Evolutionary conservation across 2,113 vertebrate genomes (phyloP).

Genomic region (Bombycilla garrulus): DNA sequence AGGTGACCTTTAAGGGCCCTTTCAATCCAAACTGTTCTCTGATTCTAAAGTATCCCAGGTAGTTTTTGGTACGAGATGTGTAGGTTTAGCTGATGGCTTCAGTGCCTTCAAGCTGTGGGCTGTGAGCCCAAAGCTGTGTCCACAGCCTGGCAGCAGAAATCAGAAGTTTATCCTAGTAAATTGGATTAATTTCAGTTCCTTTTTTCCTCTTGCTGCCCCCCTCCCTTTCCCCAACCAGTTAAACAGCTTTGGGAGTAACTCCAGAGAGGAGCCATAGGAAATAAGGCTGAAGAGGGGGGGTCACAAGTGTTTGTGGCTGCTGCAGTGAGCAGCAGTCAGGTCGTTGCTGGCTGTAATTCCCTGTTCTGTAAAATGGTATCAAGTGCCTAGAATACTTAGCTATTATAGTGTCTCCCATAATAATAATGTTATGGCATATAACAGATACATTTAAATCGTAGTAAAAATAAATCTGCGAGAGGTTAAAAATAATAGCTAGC

Average conservation of each 20-base stretch:
- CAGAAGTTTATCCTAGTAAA: neutral
- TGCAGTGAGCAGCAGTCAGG: neutral
- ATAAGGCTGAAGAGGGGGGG: neutral
- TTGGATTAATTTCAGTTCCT: neutral
- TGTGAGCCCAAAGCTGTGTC: neutral
- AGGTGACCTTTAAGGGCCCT: neutral
- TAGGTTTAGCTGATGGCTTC: neutral
- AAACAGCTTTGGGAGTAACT: neutral
- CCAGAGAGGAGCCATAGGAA: neutral
- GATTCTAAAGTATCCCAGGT: neutral
- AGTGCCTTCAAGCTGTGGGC: neutral
- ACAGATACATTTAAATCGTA: slow-evolving; percentile 45
- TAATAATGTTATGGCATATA: slow-evolving; percentile 57
- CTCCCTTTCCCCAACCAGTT: rapidly evolving
- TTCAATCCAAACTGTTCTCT: neutral
- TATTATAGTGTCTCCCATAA: slow-evolving; percentile 41
- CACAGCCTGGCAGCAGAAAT: neutral
- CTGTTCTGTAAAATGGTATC: neutral
- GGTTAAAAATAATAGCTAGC: slow-evolving; percentile 54
- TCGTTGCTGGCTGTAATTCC: neutral
- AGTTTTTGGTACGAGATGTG: neutral
- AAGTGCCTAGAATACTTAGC: slow-evolving; percentile 19
- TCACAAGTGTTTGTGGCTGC: neutral
- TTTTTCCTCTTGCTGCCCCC: neutral
- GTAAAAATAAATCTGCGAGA: slow-evolving; percentile 60